Conservation (phyloP, 2,797 vertebrate genomes). For the Artibeus jamaicensis region DNA sequence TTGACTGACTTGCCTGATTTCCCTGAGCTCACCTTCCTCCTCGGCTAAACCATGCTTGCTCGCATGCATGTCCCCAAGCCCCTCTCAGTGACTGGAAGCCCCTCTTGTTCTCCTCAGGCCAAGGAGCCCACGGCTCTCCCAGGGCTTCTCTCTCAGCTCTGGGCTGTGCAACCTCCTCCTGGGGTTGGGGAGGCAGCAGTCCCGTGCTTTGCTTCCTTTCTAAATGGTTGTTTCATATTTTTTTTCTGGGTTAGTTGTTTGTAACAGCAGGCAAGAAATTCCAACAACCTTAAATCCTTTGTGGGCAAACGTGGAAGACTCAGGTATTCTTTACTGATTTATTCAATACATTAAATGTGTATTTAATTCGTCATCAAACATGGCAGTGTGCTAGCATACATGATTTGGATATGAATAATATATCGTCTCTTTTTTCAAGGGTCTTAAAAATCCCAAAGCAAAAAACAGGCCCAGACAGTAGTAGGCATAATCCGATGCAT, state of each 20-base stretch:
- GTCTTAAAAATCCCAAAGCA: not conserved
- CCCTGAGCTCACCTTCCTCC: not conserved
- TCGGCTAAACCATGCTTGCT: not conserved
- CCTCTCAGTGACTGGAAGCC: not conserved
- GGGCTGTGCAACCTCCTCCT: not conserved
- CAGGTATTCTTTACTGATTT: not conserved
- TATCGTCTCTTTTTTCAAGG: not conserved
- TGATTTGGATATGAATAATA: not conserved
- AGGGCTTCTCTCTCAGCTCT: not conserved
- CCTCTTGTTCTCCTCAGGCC: not conserved
- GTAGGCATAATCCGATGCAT: not conserved
- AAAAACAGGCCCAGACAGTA: not conserved
- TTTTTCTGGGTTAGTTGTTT: not conserved
- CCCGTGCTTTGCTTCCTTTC: not conserved
- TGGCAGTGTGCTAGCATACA: not conserved
- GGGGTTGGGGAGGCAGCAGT: not conserved
- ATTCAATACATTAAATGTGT: not conserved
- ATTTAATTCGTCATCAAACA: not conserved
- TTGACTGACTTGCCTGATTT: not conserved
- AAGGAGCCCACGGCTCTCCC: not conserved
- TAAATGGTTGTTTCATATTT: not conserved
- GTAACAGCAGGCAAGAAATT: not conserved
- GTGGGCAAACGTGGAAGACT: not conserved
- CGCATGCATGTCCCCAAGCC: accelerated
- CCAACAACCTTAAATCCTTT: not conserved